Evolutionary conservation across 2,797 vertebrate species (phyloP).

Genomic region (Gymnothorax reevesii): DNA sequence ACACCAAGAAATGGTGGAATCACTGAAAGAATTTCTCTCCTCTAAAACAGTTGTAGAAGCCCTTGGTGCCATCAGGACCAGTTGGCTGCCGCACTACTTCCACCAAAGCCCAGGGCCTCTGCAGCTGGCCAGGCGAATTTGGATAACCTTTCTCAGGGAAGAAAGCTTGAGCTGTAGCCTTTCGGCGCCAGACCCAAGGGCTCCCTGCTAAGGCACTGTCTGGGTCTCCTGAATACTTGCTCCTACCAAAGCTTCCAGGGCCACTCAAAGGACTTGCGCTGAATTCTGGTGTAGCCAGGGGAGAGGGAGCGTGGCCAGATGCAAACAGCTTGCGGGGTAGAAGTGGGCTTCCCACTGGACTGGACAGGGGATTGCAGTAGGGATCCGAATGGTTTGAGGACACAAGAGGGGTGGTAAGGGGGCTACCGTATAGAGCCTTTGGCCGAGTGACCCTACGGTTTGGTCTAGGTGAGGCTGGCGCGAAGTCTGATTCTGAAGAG

Average conservation of each 20-base stretch:
- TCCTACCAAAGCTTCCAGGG: background rate
- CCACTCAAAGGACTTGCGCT: slow-evolving; percentile 18
- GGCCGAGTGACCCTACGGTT: slow-evolving; percentile 49
- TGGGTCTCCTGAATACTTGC: slow-evolving; percentile 18
- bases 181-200: slow-evolving; percentile 31
- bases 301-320: slow-evolving; percentile 25
- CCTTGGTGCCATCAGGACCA: slow-evolving; percentile 61
- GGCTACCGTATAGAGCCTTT: slow-evolving; percentile 41
- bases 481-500: slow-evolving; percentile 32
- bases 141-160: slow-evolving; percentile 25
- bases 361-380: background rate
- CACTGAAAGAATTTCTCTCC: slow-evolving; percentile 53
- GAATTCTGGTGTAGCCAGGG: background rate
- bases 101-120: background rate
- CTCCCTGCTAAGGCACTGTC: slow-evolving; percentile 25
- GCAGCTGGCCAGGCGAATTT: background rate
- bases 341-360: accelerated
- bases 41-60: slow-evolving; percentile 62
- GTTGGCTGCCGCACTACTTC: slow-evolving; percentile 58
- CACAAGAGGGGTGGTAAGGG: slow-evolving; percentile 38
- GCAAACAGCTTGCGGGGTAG: background rate
- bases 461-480: slow-evolving; percentile 34
- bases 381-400: slow-evolving; percentile 20
- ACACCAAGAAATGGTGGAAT: background rate
- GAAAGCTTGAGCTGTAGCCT: slow-evolving; percentile 35